Evolutionary conservation across 2,888 invertebrate genomes (phyloP).

Genomic region (Synanthedon andrenaeformis): DNA sequence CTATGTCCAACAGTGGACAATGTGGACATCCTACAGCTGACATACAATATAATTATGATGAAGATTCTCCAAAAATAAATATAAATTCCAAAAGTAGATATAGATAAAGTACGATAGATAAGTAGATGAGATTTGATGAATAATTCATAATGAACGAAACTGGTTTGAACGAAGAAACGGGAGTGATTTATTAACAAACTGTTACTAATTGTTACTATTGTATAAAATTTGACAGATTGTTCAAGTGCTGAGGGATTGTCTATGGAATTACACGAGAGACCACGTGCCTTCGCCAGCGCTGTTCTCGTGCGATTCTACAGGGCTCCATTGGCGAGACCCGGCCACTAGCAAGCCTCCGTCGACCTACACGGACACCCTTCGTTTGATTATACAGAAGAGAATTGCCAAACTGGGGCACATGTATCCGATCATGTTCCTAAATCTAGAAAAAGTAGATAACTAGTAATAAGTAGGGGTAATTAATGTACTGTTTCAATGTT

Average conservation of each 20-base stretch:
- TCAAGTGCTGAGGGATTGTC: constrained; percentile 83
- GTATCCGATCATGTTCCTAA: constrained; percentile 80
- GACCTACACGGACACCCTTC: constrained; percentile 82
- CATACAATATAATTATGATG: too few relatives aligned
- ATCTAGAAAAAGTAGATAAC: constrained; percentile 33
- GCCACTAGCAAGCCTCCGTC: constrained; percentile 76
- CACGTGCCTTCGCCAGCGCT: constrained; percentile 88
- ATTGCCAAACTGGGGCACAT: constrained; percentile 80
- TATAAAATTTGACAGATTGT: constrained; percentile 70
- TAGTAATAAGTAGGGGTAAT: neutral
- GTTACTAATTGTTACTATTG: too few relatives aligned
- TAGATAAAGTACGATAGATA: neutral
- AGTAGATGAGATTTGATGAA: too few relatives aligned
- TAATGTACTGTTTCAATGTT: too few relatives aligned
- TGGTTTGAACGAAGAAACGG: too few relatives aligned
- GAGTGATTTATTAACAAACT: too few relatives aligned
- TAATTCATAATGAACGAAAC: too few relatives aligned
- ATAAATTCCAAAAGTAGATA: neutral
- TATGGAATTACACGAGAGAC: constrained; percentile 92
- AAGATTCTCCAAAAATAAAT: constrained; percentile 2
- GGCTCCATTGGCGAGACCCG: constrained; percentile 83
- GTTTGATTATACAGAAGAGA: constrained; percentile 84
- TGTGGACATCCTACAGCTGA: too few relatives aligned
- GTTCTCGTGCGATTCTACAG: constrained; percentile 77
- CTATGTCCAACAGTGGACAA: too few relatives aligned